Base-by-base conservation (phyloP, 2,888 invertebrate genomes). In the Tipula lateralis region DNA sequence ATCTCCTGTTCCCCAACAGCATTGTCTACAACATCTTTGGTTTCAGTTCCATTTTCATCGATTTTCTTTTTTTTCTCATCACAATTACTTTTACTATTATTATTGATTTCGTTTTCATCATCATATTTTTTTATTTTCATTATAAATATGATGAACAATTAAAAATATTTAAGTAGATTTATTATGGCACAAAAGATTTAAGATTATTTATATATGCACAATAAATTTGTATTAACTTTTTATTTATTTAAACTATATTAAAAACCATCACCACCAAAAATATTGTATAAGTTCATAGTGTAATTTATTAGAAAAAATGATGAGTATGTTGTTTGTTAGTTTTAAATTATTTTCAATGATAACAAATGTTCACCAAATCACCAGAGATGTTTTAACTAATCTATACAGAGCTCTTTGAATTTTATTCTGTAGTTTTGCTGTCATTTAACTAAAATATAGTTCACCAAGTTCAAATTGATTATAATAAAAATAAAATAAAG, bases 401-500 rank as follows among this genome's bases (percentile, higher is more conserved):
- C 66, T 66, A 66, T 24, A 66, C 66, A 66, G 66, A 66, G 24
- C 66, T 19, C 24, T 66, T 66, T 66, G 66, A 66, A 66, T 30
- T 30, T 30, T 82, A n/a, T 82, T 29, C 32, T 82, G 30, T 82
- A 29, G 82, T 82, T 82, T 82, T 32, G 30, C n/a, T 82, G 29
- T 82, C 32, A 82, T 82, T 82, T 82, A 82, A 82, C 82, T 82
- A 82, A 82, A 82, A 82, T 82, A 82, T 82, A 82, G 82, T 82
- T 82, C 82, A 82, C 29, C 82, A 30, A 32, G 82, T 82, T 82
- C 82, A 82, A 82, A 30, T 66, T 82, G 82, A 82, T 82, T 82
- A 82, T n/a, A 82, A 82, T 82, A 82, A 82, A 82, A 82, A 82
- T 82, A 82, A 82, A 32, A 30, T 32, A 82, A 66, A 66, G 66